Percentiles rank a stretch among this genome's conserved stretches.
phyloP scores from a whole-genome alignment of 1,140 invertebrate genomes.

The Trichonephila clavipes region DNA sequence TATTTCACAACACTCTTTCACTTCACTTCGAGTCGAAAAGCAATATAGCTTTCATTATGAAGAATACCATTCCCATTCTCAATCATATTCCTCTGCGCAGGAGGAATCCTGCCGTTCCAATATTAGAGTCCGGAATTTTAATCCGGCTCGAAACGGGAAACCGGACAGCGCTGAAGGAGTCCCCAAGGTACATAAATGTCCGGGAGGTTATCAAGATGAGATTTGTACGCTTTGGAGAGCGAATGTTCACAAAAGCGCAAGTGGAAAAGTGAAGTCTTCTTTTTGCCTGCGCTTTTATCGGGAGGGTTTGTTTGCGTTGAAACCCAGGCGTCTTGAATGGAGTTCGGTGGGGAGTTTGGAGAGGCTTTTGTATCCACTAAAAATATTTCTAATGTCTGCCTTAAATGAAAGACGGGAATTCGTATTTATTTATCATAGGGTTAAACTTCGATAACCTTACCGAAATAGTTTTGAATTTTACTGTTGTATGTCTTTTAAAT shows the following conservation, averaged over 20 bases:
- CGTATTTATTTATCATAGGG: too few relatives aligned
- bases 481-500: too few relatives aligned
- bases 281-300: not conserved
- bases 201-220: constrained; percentile 27
- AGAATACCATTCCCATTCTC: not conserved
- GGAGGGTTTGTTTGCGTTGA: not conserved
- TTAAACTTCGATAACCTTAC: too few relatives aligned
- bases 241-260: not conserved
- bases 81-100: constrained; percentile 13
- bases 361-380: too few relatives aligned
- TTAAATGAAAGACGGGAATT: too few relatives aligned
- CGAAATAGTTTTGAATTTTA: too few relatives aligned
- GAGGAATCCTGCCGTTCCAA: not conserved
- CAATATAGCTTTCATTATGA: constrained; percentile 37
- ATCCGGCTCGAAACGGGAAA: constrained; percentile 32
- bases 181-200: constrained; percentile 2
- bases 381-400: too few relatives aligned
- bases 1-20: constrained; percentile 10
- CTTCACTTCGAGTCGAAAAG: constrained; percentile 15
- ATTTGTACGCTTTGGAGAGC: constrained; percentile 19
- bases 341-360: not conserved
- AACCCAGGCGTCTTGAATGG: not conserved
- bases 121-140: constrained; percentile 25
- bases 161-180: not conserved
- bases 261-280: not conserved